Percentiles rank a stretch among this genome's conserved stretches.
These are phyloP conservation scores for Araneus ventricosus DNA, from an alignment of 1,140 invertebrate genomes.

Conservation along the genomic window DNA sequence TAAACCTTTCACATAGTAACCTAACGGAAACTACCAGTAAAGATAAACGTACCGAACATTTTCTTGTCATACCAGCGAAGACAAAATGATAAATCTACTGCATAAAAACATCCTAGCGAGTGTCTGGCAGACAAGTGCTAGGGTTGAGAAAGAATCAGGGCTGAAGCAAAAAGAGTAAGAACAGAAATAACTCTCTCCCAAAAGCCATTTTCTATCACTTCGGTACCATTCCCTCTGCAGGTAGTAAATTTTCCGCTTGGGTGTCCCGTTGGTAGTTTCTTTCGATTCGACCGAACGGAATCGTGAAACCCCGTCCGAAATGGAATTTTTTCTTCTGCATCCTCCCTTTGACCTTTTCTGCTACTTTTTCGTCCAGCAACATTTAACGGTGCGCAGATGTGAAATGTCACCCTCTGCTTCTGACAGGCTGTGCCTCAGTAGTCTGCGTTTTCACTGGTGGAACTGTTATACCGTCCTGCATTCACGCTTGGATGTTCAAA, in stretches of 20 bases:
- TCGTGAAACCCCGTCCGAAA: not conserved
- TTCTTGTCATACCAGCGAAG: not conserved
- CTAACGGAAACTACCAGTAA: no score
- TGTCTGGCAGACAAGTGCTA: not conserved
- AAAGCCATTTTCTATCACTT: constrained; percentile 28
- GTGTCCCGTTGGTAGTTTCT: not conserved
- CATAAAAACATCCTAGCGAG: constrained; percentile 22
- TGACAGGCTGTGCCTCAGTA: no score
- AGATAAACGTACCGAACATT: not conserved
- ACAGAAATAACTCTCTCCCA: constrained; percentile 31
- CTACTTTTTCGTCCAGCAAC: not conserved
- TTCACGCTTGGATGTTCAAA: not conserved
- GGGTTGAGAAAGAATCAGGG: not conserved
- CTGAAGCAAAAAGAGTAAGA: not conserved
- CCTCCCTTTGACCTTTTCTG: not conserved
- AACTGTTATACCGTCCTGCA: not conserved
- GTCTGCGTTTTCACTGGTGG: not conserved
- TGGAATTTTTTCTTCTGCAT: not conserved
- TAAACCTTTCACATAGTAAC: no score
- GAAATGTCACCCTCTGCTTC: not conserved
- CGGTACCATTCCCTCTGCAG: constrained; percentile 27
- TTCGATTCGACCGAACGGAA: constrained; percentile 8
- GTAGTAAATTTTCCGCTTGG: constrained; percentile 21
- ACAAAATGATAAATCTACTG: not conserved
- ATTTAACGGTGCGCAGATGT: constrained; percentile 8